Base-by-base conservation (phyloP, 2,113 vertebrate species). In the Geococcyx californianus region DNA sequence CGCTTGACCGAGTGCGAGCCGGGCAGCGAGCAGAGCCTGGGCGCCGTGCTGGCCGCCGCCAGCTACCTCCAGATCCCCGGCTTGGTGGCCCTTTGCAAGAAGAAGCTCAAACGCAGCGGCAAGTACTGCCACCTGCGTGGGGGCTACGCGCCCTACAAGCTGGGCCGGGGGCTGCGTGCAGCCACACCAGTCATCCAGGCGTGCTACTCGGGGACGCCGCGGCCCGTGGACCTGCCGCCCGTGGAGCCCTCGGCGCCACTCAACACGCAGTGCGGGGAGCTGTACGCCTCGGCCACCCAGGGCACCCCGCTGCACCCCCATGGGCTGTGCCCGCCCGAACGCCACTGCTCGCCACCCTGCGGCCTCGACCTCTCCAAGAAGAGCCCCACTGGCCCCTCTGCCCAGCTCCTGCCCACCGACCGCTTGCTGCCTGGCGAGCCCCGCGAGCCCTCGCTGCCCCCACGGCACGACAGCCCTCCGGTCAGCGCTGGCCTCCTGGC, bases 31-130 rank as follows among this genome's bases (percentile, higher is more conserved):
- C 99, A 98, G 63, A 99, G 98, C 75, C 96, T 99, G 52, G 99
- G 98, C 11, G 99, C 99, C 19, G 98, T 99, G 28, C 97, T 99
- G 96, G 98, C 99, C 6, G 99, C 99, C 40, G 99, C 99, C 94
- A 99, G 99, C 97, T 99, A 99, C 98, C 98, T 99, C 94, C 99
- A 99, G 98, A 98, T 99, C 94, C 98, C 99, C 15, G 99, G 99
- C 97, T 97, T 99, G 95, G 99, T 99, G 96, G 98, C 99, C 24
- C 97, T 99, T 55, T 99, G 99, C 98, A 99, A 99, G 98, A 99
- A 99, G 98, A 99, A 98, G 96, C 98, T 99, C 91, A 99, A 99
- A 96, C 99, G 99, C 94, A 99, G 98, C 69, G 98, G 98, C 96
- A 99, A 99, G 97, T 99, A 99, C 97, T 98, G 98, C 93, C 98